Conservation (phyloP, 1,140 invertebrate genomes). For the Drosophila oshimai region DNA sequence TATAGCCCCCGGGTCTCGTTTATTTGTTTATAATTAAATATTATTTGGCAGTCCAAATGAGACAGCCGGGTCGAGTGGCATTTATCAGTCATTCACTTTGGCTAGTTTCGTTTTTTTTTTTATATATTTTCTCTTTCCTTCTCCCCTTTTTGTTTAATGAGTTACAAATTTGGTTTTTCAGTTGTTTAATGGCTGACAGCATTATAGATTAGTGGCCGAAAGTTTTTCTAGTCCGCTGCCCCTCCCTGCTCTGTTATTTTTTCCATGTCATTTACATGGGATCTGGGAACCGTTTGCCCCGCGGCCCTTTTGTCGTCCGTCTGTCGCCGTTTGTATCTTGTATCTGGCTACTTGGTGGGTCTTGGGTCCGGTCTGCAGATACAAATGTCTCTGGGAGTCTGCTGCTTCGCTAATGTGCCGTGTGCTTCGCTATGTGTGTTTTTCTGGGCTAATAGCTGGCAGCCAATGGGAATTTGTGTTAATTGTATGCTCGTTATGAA, state of each 20-base stretch:
- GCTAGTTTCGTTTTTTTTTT: conserved; percentile 55
- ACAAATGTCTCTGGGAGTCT: conserved; percentile 22
- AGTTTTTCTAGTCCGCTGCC: conserved; percentile 54
- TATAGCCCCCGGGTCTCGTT: conserved; percentile 48
- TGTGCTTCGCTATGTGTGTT: conserved; percentile 54
- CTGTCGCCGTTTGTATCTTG: conserved; percentile 45
- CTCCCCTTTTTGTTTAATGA: conserved; percentile 57
- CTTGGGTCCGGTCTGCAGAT: conserved; percentile 20
- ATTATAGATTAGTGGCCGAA: conserved; percentile 77
- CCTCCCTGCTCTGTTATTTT: background rate
- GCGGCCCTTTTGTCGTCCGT: conserved; percentile 51
- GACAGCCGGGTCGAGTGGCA: conserved; percentile 64
- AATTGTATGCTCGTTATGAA: conserved; percentile 67
- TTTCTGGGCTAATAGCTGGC: conserved; percentile 72
- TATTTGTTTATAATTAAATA: conserved; percentile 81
- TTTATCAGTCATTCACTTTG: conserved; percentile 73
- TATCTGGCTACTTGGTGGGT: conserved; percentile 74
- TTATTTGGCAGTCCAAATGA: conserved; percentile 79
- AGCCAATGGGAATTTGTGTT: conserved; percentile 49
- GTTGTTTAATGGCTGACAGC: conserved; percentile 79
- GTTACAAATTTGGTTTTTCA: conserved; percentile 80
- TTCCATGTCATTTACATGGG: conserved; percentile 31
- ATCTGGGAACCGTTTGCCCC: conserved; percentile 65
- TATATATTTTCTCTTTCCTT: conserved; percentile 2
- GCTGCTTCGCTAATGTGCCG: conserved; percentile 55